These are phyloP conservation scores for Aptenodytes patagonicus DNA, from an alignment of 2,113 vertebrate genomes.

Conservation along the genomic window DNA sequence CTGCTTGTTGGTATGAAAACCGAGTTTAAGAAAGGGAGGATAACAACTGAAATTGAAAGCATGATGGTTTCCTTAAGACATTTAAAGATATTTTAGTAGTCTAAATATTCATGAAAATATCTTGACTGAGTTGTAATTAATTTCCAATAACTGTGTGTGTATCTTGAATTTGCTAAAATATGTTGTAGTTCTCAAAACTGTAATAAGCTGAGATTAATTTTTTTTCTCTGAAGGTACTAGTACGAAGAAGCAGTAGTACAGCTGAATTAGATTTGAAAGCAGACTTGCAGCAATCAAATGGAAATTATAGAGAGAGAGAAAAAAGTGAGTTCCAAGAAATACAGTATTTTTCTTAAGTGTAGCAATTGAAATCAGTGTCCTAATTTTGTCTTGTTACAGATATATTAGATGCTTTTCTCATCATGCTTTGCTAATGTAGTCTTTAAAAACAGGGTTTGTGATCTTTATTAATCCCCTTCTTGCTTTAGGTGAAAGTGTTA, in stretches of 20 bases:
- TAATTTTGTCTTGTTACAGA: neutral
- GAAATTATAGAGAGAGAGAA: conserved; percentile 75
- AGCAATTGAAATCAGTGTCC: accelerated
- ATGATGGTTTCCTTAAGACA: neutral
- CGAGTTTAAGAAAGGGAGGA: neutral
- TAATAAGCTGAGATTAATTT: neutral
- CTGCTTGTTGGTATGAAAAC: neutral
- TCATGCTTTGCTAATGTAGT: neutral
- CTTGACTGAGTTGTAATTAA: neutral
- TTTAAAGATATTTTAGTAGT: neutral
- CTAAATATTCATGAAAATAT: neutral
- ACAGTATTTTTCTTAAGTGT: neutral
- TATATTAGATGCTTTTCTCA: accelerated
- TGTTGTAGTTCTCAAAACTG: neutral
- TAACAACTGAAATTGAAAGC: neutral
- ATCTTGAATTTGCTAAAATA: neutral
- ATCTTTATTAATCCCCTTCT: neutral
- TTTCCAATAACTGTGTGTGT: neutral
- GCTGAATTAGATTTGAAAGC: conserved; percentile 80
- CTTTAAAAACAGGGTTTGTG: neutral
- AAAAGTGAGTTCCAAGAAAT: conserved; percentile 80
- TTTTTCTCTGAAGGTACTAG: conserved; percentile 74
- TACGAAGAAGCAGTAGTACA: conserved; percentile 83
- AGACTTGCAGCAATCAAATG: conserved; percentile 68
- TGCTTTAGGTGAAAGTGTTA: conserved; percentile 85